Conservation (phyloP, 2,888 invertebrate genomes). For the Hirtodrosophila histrioides region DNA sequence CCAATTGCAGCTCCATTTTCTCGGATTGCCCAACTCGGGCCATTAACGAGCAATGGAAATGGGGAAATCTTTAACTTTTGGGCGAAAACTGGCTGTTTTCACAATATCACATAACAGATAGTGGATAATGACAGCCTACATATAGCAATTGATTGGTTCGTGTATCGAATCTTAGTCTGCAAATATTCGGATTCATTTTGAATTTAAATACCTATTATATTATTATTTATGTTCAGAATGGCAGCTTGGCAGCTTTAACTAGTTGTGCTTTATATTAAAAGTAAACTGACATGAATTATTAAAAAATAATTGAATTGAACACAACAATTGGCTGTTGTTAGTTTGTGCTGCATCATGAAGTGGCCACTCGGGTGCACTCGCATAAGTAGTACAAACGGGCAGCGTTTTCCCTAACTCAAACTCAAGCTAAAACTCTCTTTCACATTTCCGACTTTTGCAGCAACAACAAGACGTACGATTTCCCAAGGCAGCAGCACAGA, state of each 20-base stretch:
- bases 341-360: too few species aligned
- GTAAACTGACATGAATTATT: too few species aligned
- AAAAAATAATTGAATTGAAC: too few species aligned
- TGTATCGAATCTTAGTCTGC: too few species aligned
- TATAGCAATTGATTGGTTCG: not conserved
- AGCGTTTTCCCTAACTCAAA: conserved; percentile 59
- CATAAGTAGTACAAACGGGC: conserved; percentile 7
- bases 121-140: not conserved
- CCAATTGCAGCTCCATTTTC: conserved; percentile 13
- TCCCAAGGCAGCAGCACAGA: conserved; percentile 75
- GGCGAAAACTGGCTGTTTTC: not conserved
- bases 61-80: conserved; percentile 28
- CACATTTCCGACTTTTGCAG: conserved; percentile 64
- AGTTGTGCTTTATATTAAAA: too few species aligned
- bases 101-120: not conserved
- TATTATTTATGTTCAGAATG: too few species aligned
- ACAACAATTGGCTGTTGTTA: too few species aligned
- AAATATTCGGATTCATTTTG: too few species aligned
- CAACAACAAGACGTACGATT: conserved; percentile 75
- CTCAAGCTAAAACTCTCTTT: conserved; percentile 27
- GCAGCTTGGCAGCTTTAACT: too few species aligned
- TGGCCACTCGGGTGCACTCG: too few species aligned
- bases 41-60: conserved; percentile 8
- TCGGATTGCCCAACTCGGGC: conserved; percentile 12
- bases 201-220: too few species aligned